A percentile compares a stretch with the other conserved stretches of the same genome.
phyloP scores from a whole-genome alignment of 1,140 invertebrate species.

The Penaeus japonicus region DNA sequence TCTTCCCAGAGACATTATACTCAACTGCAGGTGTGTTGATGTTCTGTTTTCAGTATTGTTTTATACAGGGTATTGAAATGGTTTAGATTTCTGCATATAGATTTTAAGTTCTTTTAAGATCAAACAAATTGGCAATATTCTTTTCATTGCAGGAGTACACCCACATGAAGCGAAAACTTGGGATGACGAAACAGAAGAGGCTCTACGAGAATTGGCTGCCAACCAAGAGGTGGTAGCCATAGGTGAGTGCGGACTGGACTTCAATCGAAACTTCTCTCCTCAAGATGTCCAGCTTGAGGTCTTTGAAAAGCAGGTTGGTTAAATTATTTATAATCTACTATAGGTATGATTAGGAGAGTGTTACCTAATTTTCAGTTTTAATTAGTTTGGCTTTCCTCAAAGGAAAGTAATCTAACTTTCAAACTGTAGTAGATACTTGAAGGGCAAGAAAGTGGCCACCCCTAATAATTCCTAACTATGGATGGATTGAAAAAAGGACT shows the following conservation, averaged over 20 bases:
- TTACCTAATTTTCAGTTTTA: no score
- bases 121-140: neutral
- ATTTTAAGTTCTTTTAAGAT: neutral
- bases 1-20: conserved; percentile 89
- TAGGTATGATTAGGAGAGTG: no score
- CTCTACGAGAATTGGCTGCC: conserved; percentile 71
- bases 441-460: no score
- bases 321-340: neutral
- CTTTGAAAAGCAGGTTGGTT: conserved; percentile 84
- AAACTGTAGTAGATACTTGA: no score
- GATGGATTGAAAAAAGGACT: no score
- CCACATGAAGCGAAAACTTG: conserved; percentile 95
- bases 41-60: neutral
- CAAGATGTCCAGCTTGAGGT: conserved; percentile 84
- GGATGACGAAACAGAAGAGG: conserved; percentile 72
- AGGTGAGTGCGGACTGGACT: conserved; percentile 93
- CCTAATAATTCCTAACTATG: no score
- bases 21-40: conserved; percentile 82
- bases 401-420: no score
- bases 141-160: conserved; percentile 76
- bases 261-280: conserved; percentile 92
- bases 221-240: conserved; percentile 92
- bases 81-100: neutral
- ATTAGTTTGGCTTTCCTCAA: no score
- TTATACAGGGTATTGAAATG: neutral